phyloP scores from a whole-genome alignment of 2,113 vertebrate species.

The Petrocephalus microphthalmus region DNA sequence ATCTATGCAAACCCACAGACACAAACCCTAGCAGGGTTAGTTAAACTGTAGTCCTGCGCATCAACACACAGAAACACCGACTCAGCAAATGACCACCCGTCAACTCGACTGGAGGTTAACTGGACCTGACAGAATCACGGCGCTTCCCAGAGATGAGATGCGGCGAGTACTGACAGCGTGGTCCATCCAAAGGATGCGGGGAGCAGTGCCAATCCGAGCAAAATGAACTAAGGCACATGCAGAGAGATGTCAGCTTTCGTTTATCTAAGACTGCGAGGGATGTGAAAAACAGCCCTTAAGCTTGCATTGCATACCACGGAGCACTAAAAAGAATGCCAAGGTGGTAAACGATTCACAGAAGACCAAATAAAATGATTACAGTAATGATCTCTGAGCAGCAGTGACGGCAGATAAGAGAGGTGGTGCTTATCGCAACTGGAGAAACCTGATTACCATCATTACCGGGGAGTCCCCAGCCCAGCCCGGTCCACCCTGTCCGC shows the following conservation, averaged over 20 bases:
- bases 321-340: not conserved
- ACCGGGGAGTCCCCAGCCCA: not conserved
- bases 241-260: not conserved
- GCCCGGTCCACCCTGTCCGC: not conserved
- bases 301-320: not conserved
- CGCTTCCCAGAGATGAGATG: not conserved
- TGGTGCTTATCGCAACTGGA: not conserved
- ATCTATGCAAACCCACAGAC: too few species aligned
- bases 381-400: not conserved
- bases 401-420: not conserved
- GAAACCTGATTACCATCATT: not conserved
- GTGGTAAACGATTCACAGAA: not conserved
- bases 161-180: not conserved
- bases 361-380: not conserved
- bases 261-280: not conserved
- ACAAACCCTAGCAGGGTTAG: not conserved
- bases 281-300: not conserved
- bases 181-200: not conserved
- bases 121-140: not conserved
- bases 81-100: not conserved
- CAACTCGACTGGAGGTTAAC: not conserved
- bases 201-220: not conserved
- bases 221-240: not conserved
- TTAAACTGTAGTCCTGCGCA: too few species aligned
- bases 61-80: not conserved